Conservation (phyloP, 2,888 invertebrate species). For the Plagodis dolabraria region DNA sequence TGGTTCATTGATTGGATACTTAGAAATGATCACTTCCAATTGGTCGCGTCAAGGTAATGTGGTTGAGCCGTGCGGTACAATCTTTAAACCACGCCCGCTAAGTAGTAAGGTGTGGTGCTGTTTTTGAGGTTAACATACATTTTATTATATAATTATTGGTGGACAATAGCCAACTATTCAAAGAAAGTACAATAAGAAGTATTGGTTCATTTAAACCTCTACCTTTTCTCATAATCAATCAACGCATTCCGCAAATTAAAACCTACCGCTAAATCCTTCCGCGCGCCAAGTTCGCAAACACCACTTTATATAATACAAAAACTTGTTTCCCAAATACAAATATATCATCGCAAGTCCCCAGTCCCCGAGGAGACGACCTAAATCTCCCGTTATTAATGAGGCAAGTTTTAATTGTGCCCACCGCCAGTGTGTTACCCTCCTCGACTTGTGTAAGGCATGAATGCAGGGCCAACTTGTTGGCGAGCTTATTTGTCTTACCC, state of each 20-base stretch:
- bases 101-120: no score
- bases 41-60: no score
- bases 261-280: slow-evolving; percentile 18
- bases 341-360: slow-evolving; percentile 41
- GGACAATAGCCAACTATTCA: no score
- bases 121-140: no score
- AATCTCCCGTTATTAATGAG: slow-evolving; percentile 72
- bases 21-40: no score
- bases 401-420: slow-evolving; percentile 69
- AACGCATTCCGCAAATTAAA: slow-evolving; percentile 16
- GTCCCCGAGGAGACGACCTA: slow-evolving; percentile 52
- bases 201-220: background rate
- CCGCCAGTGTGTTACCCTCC: slow-evolving; percentile 45
- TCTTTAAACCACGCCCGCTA: no score
- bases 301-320: slow-evolving; percentile 43
- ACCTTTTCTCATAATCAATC: slow-evolving; percentile 12
- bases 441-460: slow-evolving; percentile 32
- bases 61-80: no score
- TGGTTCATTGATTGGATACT: no score
- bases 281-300: slow-evolving; percentile 12
- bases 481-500: background rate
- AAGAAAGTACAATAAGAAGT: no score
- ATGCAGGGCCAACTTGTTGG: slow-evolving; percentile 14
- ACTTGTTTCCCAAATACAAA: slow-evolving; percentile 44
- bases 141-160: no score